Evolutionary conservation across 2,113 vertebrate genomes (phyloP), one percentile per base, ranked within the genome.

Genomic region (Spheniscus mendiculus): DNA sequence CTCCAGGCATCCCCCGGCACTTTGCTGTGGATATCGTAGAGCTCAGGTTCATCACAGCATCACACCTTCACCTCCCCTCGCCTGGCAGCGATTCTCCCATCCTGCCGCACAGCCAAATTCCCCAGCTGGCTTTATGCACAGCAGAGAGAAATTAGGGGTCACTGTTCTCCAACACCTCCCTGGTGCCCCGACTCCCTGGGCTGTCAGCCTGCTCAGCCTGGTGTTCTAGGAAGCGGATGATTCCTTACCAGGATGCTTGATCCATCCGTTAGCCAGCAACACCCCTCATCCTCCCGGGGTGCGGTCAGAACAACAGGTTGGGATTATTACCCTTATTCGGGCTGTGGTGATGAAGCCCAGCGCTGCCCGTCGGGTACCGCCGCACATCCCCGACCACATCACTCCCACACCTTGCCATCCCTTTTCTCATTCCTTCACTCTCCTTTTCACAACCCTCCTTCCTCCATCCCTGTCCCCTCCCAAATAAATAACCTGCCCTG

Each of bases 171-270:
- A 32, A 1, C n/a, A 27, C 40, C 62, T 19, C 38, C 65, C 38
- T 44, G 34, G 32, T 36, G 17, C 15, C 42, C n/a, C 5, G 2
- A 23, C 23, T 44, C 69, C 58, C 49, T 47, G 40, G 27, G 50
- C 61, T 89, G 40, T 67, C 21, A 19, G 13, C 53, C 76, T 36
- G 13, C 36, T 52, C 59, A 78, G 32, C 58, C 45, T 4, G 1
- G 26, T 38, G 15, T 38, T 40, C 12, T 0, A 32, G 30, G 69
- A 29, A 45, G 15, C 1, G 2, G 25, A 2, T 25, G 44, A 36
- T 53, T 42, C 58, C 56, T 63, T 42, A 17, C 17, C 32, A 21
- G 61, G 65, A 20, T 58, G 50, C 22, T 70, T 5, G 3, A 11
- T 59, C 42, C 20, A 2, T 58, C 36, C 25, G 12, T 72, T 12